Percentiles rank a stretch among this genome's conserved stretches.
phyloP scores from a whole-genome alignment of 2,113 vertebrate species.

The Arizona elegans region DNA sequence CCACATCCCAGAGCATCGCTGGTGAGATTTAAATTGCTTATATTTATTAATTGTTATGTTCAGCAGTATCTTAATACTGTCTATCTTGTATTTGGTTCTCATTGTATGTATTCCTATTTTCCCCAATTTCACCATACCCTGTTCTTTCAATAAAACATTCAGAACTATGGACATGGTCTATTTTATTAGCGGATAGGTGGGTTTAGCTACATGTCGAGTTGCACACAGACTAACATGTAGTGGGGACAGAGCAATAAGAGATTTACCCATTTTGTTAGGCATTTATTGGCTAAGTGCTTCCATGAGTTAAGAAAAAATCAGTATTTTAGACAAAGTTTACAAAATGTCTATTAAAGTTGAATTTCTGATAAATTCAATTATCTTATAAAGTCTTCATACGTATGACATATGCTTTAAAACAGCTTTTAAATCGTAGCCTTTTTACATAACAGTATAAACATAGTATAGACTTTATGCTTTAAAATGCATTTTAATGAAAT shows the following conservation, averaged over 20 bases:
- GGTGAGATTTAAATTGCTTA: too few relatives aligned
- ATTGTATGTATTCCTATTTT: too few relatives aligned
- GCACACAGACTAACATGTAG: too few relatives aligned
- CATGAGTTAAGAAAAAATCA: neutral
- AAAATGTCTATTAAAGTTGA: neutral
- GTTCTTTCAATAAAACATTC: too few relatives aligned
- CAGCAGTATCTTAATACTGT: too few relatives aligned
- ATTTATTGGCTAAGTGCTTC: neutral
- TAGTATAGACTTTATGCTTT: neutral
- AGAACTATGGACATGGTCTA: too few relatives aligned
- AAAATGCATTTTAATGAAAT: neutral
- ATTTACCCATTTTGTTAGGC: neutral
- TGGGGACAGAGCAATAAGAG: neutral
- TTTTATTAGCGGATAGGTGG: too few relatives aligned
- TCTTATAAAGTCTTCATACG: neutral
- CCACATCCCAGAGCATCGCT: too few relatives aligned
- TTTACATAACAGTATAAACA: neutral
- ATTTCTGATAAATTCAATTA: constrained; percentile 10
- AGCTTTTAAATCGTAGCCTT: neutral
- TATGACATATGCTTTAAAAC: neutral
- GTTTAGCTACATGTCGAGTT: too few relatives aligned
- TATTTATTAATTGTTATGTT: too few relatives aligned
- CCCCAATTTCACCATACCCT: too few relatives aligned
- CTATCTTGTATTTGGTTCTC: too few relatives aligned
- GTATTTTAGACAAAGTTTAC: neutral